Evolutionary conservation across 2,797 vertebrate species (phyloP), one percentile per base, ranked within the genome.

Genomic region (Rallus crepitans): DNA sequence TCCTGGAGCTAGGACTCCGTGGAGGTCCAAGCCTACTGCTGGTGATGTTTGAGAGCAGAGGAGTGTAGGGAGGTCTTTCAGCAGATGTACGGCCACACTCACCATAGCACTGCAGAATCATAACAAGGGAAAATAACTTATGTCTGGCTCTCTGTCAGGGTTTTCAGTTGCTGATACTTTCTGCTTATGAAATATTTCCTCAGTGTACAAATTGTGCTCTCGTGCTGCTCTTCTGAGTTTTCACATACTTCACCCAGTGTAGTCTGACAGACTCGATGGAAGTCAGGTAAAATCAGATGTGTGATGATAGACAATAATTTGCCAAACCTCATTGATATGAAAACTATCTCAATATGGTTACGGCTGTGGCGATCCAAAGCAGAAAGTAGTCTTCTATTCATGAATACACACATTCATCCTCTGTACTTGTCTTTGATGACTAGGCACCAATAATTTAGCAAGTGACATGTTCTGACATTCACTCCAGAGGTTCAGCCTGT

Each of bases 261-360:
- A 39, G 48, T 57, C 47, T 40, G 56, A 68, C 15, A 90, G 48
- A 73, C 23, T 40, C 66, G 71, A 69, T 25, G 25, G 8, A 86
- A 85, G 65, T 55, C 47, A 80, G 91, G 53, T n/a, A 80, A 95
- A 94, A 94, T 92, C 77, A 78, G 37, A 40, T 59, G 45, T 5
- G 2, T 65, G 69, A 93, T 82, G 64, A 53, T 82, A 94, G 77
- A 86, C 61, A 96, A 53, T 37, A 45, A 85, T 72, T 94, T 87
- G 64, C 52, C 78, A 87, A 88, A 89, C 21, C 55, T 75, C 81
- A 77, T 89, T 96, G 96, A 47, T 92, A 87, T 84, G 83, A 97
- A 96, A 96, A 94, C n/a, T 71, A 63, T 68, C 82, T 97, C 94
- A 96, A 35, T 70, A 65, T 88, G 57, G 86, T 81, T 93, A 72